Base-by-base conservation (phyloP, 2,797 vertebrate species). In the Oreochromis grahami region DNA sequence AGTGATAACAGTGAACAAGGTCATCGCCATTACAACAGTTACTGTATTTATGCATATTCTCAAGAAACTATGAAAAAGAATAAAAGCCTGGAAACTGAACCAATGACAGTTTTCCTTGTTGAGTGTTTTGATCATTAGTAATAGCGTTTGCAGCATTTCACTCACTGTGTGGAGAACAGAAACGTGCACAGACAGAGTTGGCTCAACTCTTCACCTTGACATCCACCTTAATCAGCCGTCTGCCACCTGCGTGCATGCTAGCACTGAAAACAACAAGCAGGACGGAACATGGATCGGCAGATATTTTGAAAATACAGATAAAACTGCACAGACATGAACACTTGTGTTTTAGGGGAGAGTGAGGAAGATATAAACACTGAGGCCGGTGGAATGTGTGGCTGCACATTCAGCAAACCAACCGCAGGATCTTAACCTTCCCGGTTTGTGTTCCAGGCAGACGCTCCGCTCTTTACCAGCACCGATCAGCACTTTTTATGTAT, bases 81-180 rank as follows among this genome's bases (percentile, higher is more conserved):
- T 9, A 48, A 72, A 19, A 72, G 14, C 24, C 32, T 50, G 24
- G 6, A 72, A 72, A 6, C 24, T 12, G 14, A 29, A 19, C 6
- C 5, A 19, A 0, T 17, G 3, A 4, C 38, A 0, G 9, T 17
- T 29, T 0, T 0, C 8, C 65, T 26, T 8, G 14, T 45, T 26
- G 38, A 70, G 41, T 0, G 3, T 17, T 70, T 17, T 24, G 60
- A 0, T 41, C 34, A 7, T 3, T 60, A 1, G 17, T 5, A 8
- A 5, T 3, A 8, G 34, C 3, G 34, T n/a, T 65, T 65, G n/a
- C 36, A 65, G 36, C 21, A 0, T 41, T 68, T 29, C 43, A 12
- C 10, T 48, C 68, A 5, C 24, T 19, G 68, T 32, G 19, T 21
- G 19, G 11, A 43, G 14, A 8, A 17, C 68, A 48, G 24, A 36